These are phyloP conservation scores for Chironomus striatipennis DNA, from an alignment of 1,140 invertebrate genomes.

Conservation along the genomic window DNA sequence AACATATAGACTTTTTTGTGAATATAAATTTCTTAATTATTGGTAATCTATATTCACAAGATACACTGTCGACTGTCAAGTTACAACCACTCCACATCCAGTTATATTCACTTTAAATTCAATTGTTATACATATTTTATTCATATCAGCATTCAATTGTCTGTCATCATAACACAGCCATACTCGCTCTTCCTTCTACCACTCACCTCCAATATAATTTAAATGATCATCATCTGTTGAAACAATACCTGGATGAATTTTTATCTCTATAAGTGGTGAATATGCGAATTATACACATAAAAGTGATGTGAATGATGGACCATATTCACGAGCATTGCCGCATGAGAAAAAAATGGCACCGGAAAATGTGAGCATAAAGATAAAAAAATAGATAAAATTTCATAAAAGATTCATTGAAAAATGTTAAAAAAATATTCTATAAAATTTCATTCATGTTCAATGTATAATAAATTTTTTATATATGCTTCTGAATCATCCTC, in stretches of 20 bases:
- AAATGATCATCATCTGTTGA: constrained; percentile 38
- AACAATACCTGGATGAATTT: constrained; percentile 37
- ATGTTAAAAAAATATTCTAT: constrained; percentile 3
- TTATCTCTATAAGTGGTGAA: constrained; percentile 35
- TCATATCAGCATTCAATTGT: not conserved
- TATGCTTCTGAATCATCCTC: constrained; percentile 12
- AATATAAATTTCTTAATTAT: no score
- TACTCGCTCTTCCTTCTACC: not conserved
- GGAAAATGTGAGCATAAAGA: not conserved
- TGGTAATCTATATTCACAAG: no score
- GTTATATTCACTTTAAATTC: not conserved
- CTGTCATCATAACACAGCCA: not conserved
- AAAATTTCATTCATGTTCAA: not conserved
- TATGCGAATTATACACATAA: not conserved
- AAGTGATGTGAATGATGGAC: not conserved
- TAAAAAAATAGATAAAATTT: not conserved
- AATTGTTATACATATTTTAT: not conserved
- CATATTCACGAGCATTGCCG: no score
- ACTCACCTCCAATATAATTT: constrained; percentile 35
- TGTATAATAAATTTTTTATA: not conserved
- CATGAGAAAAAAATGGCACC: not conserved
- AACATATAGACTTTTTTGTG: no score
- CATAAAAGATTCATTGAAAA: not conserved
- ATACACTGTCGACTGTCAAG: no score
- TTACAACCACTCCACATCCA: not conserved